These are phyloP conservation scores for Cryptoprocta ferox DNA, from an alignment of 2,797 vertebrate genomes.

Conservation along the genomic window DNA sequence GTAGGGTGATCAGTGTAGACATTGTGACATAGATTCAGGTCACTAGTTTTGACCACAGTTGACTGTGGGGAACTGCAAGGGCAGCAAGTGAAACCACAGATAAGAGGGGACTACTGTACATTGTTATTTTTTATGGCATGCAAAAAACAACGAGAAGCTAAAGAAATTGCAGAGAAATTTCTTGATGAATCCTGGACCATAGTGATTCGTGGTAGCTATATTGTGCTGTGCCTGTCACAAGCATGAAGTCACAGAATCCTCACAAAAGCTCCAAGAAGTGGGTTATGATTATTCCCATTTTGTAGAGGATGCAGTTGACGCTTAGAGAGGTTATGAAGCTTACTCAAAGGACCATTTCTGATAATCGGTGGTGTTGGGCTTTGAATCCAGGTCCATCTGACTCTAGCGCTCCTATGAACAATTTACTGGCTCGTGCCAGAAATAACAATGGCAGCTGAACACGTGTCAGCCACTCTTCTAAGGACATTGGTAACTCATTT, in stretches of 20 bases:
- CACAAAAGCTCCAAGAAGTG: background rate
- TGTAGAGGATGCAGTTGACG: background rate
- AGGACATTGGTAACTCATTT: background rate
- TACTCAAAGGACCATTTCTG: background rate
- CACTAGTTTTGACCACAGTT: background rate
- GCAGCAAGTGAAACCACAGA: background rate
- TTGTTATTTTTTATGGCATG: background rate
- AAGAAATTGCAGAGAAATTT: slow-evolving; percentile 12
- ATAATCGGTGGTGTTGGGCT: background rate
- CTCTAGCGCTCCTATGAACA: background rate
- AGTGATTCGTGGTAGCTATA: background rate
- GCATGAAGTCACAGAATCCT: background rate
- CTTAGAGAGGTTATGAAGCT: background rate
- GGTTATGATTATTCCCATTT: background rate
- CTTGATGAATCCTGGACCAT: background rate
- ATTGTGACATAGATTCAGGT: background rate
- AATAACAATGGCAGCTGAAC: background rate
- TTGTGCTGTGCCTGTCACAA: background rate
- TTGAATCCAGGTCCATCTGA: background rate
- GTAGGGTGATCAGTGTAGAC: background rate
- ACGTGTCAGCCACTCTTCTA: background rate
- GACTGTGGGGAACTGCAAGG: background rate
- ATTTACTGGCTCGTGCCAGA: background rate
- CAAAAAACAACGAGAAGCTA: background rate
- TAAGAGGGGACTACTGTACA: background rate